phyloP scores from a whole-genome alignment of 2,888 invertebrate genomes.

The Peribatodes rhomboidaria region DNA sequence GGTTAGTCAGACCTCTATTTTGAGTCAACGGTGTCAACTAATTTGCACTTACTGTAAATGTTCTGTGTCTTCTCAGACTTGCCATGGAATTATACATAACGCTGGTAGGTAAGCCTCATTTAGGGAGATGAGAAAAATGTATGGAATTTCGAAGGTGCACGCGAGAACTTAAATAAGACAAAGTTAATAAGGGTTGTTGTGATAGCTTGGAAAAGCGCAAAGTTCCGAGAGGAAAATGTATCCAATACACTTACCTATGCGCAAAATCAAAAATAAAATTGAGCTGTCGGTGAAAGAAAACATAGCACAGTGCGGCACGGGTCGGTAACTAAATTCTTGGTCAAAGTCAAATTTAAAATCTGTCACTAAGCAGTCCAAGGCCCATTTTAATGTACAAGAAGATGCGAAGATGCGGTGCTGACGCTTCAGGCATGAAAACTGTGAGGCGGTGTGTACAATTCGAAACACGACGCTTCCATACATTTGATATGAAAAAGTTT shows the following conservation, averaged over 20 bases:
- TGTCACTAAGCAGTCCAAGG: no score
- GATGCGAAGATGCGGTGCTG: no score
- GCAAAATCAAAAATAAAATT: no score
- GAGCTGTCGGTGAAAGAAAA: no score
- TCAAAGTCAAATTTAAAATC: no score
- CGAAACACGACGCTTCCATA: no score
- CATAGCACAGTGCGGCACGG: no score
- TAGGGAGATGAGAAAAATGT: conserved; percentile 39
- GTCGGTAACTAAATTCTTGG: no score
- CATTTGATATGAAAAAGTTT: no score
- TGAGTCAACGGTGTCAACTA: not conserved
- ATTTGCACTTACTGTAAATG: conserved; percentile 9
- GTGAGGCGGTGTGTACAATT: no score
- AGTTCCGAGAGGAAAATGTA: not conserved
- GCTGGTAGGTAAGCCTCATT: conserved; percentile 39
- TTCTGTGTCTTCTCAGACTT: conserved; percentile 12
- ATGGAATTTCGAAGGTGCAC: conserved; percentile 25
- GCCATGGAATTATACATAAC: conserved; percentile 44
- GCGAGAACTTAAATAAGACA: conserved; percentile 13
- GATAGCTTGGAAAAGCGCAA: not conserved
- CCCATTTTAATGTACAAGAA: no score
- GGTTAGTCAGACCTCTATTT: not conserved
- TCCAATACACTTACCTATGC: not conserved
- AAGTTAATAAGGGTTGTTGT: conserved; percentile 4
- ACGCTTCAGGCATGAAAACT: no score